These are phyloP conservation scores for Oreamnos americanus DNA, from an alignment of 2,113 vertebrate genomes.

Conservation along the genomic window DNA sequence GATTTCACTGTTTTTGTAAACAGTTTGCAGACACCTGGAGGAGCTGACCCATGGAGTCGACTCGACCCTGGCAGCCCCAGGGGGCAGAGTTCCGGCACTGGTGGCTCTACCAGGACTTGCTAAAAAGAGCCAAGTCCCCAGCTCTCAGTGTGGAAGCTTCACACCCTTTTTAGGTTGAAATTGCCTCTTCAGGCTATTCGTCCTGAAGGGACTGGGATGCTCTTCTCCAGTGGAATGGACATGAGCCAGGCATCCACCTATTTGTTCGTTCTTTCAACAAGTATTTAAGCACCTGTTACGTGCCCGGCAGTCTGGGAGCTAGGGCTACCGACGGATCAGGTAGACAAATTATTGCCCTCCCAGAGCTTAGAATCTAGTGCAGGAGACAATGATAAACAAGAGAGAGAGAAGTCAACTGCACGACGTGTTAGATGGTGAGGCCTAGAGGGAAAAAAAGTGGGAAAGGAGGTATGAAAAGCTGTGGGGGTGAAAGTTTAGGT, in stretches of 20 bases:
- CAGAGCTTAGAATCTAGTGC: neutral
- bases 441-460: neutral
- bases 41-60: neutral
- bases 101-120: too few relatives aligned
- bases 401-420: neutral
- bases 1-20: neutral
- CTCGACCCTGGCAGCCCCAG: neutral
- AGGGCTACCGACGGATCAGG: neutral
- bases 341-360: neutral
- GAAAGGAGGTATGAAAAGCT: neutral
- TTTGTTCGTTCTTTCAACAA: neutral
- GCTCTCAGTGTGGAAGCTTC: neutral
- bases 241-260: neutral
- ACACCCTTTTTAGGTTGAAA: neutral
- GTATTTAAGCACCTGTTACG: neutral
- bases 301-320: neutral
- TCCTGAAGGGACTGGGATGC: neutral
- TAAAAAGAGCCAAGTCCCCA: neutral
- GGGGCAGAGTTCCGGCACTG: too few relatives aligned
- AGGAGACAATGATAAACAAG: rapidly evolving
- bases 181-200: neutral
- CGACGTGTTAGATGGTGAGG: rapidly evolving
- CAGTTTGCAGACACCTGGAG: neutral
- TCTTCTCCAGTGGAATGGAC: neutral
- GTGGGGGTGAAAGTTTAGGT: neutral